Percentiles rank a stretch among this genome's conserved stretches.
Conservation (phyloP, 2,888 invertebrate genomes). For the Melangyna quadrimaculata region DNA sequence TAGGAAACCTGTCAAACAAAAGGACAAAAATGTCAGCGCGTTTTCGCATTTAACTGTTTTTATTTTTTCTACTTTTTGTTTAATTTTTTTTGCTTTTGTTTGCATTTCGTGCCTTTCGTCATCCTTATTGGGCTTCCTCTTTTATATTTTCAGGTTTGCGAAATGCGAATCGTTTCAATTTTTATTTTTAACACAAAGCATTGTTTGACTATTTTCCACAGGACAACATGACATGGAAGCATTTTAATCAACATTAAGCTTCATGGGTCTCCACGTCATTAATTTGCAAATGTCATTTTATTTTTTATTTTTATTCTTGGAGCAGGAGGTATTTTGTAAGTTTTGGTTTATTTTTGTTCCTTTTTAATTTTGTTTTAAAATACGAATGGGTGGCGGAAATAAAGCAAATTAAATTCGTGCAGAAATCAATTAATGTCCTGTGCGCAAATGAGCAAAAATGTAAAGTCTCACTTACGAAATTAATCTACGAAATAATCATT, state of each 20-base stretch:
- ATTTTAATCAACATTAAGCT: slow-evolving; percentile 72
- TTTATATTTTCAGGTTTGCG: slow-evolving; percentile 21
- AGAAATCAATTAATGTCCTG: slow-evolving; percentile 66
- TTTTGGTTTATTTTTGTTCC: neutral
- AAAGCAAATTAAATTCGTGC: slow-evolving; percentile 67
- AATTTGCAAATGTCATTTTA: slow-evolving; percentile 69
- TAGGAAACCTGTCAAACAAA: slow-evolving; percentile 71
- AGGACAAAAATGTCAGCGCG: slow-evolving; percentile 68
- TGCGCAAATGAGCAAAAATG: slow-evolving; percentile 29
- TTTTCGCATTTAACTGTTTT: slow-evolving; percentile 29
- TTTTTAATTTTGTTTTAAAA: slow-evolving; percentile 4
- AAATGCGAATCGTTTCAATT: slow-evolving; percentile 55
- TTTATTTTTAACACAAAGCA: slow-evolving; percentile 68
- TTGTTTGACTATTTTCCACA: slow-evolving; percentile 51
- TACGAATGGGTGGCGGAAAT: slow-evolving; percentile 39
- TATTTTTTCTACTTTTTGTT: slow-evolving; percentile 15
- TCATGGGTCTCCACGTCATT: slow-evolving; percentile 71
- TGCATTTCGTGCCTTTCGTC: slow-evolving; percentile 30
- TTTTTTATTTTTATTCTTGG: slow-evolving; percentile 9
- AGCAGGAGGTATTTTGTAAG: neutral
- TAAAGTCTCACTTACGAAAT: slow-evolving; percentile 56
- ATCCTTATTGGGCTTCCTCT: slow-evolving; percentile 50
- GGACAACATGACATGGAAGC: slow-evolving; percentile 55
- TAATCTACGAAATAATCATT: slow-evolving; percentile 36
- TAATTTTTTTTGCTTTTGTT: neutral